phyloP scores from a whole-genome alignment of 2,888 invertebrate species.

The Brenthis hecate region DNA sequence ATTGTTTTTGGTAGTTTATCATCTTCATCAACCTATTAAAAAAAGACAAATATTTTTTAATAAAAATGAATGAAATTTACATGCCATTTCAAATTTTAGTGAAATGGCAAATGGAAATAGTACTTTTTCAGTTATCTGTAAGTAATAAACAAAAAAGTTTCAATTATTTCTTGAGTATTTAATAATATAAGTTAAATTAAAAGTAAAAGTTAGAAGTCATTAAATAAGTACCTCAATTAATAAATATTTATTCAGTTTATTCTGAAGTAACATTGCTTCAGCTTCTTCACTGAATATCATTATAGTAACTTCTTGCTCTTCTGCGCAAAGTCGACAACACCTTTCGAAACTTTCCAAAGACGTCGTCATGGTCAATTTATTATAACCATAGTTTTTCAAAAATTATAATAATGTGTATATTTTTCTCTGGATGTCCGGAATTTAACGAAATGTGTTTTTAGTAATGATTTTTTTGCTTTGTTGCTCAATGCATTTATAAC shows the following conservation, averaged over 20 bases:
- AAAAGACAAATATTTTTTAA: background rate
- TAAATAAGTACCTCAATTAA: slow-evolving; percentile 81
- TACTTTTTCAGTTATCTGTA: background rate
- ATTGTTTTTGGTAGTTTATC: slow-evolving; percentile 87
- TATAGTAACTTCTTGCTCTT: slow-evolving; percentile 82
- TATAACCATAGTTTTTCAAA: slow-evolving; percentile 1
- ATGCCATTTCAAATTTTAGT: background rate
- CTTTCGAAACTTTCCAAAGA: slow-evolving; percentile 58
- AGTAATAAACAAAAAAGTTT: too few species aligned
- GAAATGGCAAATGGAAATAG: background rate
- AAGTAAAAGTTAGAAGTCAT: background rate
- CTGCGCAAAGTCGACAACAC: slow-evolving; percentile 85
- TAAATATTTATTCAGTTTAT: slow-evolving; percentile 86
- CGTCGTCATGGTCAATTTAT: slow-evolving; percentile 26
- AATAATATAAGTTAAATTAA: too few species aligned
- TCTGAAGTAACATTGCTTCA: slow-evolving; percentile 83
- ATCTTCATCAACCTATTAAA: slow-evolving; percentile 83
- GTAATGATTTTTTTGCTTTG: slow-evolving; percentile 63
- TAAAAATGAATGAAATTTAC: background rate
- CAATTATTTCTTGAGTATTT: too few species aligned
- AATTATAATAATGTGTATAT: background rate
- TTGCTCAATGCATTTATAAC: slow-evolving; percentile 45
- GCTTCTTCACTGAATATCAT: slow-evolving; percentile 86
- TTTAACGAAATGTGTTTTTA: slow-evolving; percentile 32
- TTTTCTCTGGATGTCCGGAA: slow-evolving; percentile 2